Evolutionary conservation across 2,797 vertebrate species (phyloP), one percentile per base, ranked within the genome.

Genomic region (Rachycentron canadum): DNA sequence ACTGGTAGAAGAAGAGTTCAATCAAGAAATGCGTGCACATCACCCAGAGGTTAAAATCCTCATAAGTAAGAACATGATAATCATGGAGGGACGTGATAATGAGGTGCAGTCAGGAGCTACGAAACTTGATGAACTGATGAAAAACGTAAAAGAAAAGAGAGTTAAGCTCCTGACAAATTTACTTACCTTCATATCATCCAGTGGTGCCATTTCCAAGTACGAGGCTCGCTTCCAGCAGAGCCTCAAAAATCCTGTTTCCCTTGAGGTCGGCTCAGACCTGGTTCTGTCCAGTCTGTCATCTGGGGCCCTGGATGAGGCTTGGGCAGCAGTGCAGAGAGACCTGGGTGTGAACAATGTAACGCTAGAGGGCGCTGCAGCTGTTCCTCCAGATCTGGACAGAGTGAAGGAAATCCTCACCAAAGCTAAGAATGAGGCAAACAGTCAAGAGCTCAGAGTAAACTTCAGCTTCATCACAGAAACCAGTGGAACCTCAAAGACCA

Each of bases 251-350:
- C 89, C 89, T 0, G 88, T 94, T 56, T 67, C 67, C 45, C 13
- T 93, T 0, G 73, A 93, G 16, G 58, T 57, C 1, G 8, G 26
- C 2, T 77, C 70, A 6, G 79, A 90, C 13, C 52, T 95, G 40
- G n/a, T 90, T 61, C 50, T 94, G 32, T 80, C 77, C 47, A 93
- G 94, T 76, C 72, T 92, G 59, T 93, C 92, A 1, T 9, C 62
- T 5, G 78, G 70, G 8, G 83, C 86, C 0, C 74, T 95, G 34
- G 72, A 90, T 1, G 89, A 93, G 32, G 94, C 93, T 0, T 63
- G 62, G 7, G 17, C 52, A 2, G 62, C 85, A 13, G 1, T 95
- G n/a, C 26, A 3, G 3, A 79, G 81, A 66, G 91, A 93, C 2
- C 26, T 94, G 17, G 66, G 14, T 16, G 17, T 64, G 45, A 77